Evolutionary conservation across 2,797 vertebrate genomes (phyloP), one percentile per base, ranked within the genome.

Genomic region (Meriones psammophilus): DNA sequence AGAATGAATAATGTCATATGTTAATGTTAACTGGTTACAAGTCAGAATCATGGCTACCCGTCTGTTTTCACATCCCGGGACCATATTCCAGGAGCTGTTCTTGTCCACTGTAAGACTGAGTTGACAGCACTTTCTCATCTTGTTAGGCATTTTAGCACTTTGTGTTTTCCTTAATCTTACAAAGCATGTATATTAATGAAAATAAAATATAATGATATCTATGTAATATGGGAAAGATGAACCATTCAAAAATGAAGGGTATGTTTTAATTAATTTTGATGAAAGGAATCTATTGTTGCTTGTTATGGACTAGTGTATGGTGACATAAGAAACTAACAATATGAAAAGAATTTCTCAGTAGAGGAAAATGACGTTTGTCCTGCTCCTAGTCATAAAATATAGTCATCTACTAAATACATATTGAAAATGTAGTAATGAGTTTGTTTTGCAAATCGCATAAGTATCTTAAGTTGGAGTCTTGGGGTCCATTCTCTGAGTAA

Each of bases 401-500:
- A 39, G n/a, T 66, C 13, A 77, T 89, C 89, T 10, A 81, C 73
- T 93, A 80, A 62, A 28, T 76, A 54, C 5, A 87, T 85, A 5
- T 12, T 77, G 5, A 7, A 84, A 62, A 64, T n/a, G 33, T 89
- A 71, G 73, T 56, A 91, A 60, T 68, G 26, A 54, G 0, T 39
- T 73, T 56, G 77, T 80, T 80, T 85, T 69, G 85, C 13, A 88
- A 79, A 54, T 84, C 39, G 14, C 17, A 74, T 94, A 81, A n/a
- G 5, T 30, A 86, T 73, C 20, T 50, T 78, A 92, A 1, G 17
- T 89, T 94, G 36, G 79, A 93, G 8, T 81, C 5, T 64, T 84
- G 80, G 42, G 96, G 85, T 86, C 12, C 24, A 24, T 85, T 58
- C 10, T 89, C 78, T 60, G 24, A 78, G n/a, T 0, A 92, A 92